phyloP scores from a whole-genome alignment of 2,797 vertebrate species.

The Acanthis flammea region DNA sequence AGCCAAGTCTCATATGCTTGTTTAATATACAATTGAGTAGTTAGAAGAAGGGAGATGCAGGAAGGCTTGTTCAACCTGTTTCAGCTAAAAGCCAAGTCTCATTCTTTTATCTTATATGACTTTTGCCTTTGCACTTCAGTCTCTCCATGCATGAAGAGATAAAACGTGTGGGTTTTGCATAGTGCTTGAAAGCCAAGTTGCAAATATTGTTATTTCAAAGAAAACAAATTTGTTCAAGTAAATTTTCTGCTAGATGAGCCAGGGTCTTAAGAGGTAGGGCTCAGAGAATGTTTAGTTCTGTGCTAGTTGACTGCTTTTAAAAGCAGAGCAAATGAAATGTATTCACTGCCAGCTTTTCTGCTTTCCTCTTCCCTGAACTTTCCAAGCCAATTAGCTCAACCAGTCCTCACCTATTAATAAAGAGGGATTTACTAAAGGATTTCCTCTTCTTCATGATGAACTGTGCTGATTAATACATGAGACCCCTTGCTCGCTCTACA shows the following conservation, averaged over 20 bases:
- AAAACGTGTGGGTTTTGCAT: background rate
- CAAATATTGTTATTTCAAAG: conserved; percentile 22
- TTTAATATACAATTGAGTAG: background rate
- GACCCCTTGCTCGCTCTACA: background rate
- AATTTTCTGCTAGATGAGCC: background rate
- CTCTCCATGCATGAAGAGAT: background rate
- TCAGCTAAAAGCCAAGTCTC: background rate
- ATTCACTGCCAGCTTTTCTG: conserved; percentile 8
- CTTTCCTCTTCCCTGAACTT: conserved; percentile 19
- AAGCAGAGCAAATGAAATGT: conserved; percentile 3
- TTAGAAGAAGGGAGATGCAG: background rate
- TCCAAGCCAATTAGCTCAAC: conserved; percentile 55
- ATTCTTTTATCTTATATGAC: background rate
- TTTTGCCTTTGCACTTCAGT: background rate
- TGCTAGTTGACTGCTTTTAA: conserved; percentile 10
- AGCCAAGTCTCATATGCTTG: background rate
- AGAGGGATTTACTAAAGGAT: conserved; percentile 7
- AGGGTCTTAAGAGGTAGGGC: background rate
- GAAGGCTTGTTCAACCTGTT: background rate
- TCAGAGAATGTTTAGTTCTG: background rate
- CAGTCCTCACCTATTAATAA: conserved; percentile 26
- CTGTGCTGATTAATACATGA: conserved; percentile 5
- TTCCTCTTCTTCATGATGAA: background rate
- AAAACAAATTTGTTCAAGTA: background rate
- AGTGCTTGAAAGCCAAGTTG: background rate